phyloP scores from a whole-genome alignment of 2,113 vertebrate species.

The Todiramphus chloris region DNA sequence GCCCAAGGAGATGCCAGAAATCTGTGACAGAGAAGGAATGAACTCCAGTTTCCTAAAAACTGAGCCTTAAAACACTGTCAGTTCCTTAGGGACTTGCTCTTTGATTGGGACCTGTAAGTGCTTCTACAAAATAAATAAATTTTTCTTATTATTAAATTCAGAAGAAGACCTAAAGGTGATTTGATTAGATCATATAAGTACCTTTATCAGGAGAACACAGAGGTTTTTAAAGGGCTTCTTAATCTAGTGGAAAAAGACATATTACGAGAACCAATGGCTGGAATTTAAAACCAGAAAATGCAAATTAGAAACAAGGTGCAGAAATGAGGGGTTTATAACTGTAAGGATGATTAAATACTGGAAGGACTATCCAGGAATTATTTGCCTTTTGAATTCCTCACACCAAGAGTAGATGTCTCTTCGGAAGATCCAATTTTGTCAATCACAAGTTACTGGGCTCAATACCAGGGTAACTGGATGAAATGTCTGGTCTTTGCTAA shows the following conservation, averaged over 20 bases:
- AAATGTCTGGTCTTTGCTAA: conserved; percentile 32
- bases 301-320: conserved; percentile 28
- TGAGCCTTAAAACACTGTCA: not conserved
- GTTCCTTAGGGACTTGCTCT: not conserved
- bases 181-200: conserved; percentile 29
- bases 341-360: conserved; percentile 38
- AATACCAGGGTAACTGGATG: not conserved
- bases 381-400: conserved; percentile 37
- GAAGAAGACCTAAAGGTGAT: not conserved
- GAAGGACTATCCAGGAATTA: conserved; percentile 39
- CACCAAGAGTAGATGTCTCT: conserved; percentile 3
- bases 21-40: not conserved
- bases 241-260: conserved; percentile 47
- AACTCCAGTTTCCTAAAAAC: not conserved
- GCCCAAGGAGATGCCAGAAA: not conserved
- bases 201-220: conserved; percentile 5
- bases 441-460: conserved; percentile 26
- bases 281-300: conserved; percentile 53
- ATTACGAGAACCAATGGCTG: not conserved
- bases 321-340: not conserved
- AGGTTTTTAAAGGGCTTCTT: conserved; percentile 7
- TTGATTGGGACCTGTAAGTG: not conserved
- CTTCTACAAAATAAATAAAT: conserved; percentile 20
- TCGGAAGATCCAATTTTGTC: conserved; percentile 23
- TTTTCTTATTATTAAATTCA: conserved; percentile 27